These are phyloP conservation scores for Ptiloglossa arizonensis DNA, from an alignment of 1,140 invertebrate species.

Conservation along the genomic window DNA sequence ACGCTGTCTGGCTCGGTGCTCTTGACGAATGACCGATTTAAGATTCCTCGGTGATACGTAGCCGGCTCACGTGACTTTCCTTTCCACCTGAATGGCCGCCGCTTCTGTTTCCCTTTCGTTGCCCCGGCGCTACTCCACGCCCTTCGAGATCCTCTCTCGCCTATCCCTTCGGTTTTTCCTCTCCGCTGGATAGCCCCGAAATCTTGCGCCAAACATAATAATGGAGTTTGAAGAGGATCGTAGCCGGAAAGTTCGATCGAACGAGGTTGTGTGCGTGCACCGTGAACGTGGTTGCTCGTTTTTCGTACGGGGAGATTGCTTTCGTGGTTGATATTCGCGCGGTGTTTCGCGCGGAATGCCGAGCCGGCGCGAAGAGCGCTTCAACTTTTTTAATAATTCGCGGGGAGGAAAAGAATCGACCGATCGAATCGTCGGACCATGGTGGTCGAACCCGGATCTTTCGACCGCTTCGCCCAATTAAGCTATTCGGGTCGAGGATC, in stretches of 20 bases:
- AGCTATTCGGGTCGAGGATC: too few relatives aligned
- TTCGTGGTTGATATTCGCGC: slow-evolving; percentile 44
- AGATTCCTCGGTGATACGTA: slow-evolving; percentile 51
- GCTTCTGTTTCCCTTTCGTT: slow-evolving; percentile 1
- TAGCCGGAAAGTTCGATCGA: slow-evolving; percentile 54
- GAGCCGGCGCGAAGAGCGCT: too few relatives aligned
- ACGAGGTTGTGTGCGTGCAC: not conserved
- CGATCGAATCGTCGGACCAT: too few relatives aligned
- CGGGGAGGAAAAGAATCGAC: too few relatives aligned
- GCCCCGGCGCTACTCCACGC: not conserved
- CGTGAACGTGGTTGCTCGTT: not conserved
- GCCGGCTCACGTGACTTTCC: slow-evolving; percentile 44
- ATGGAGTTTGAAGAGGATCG: slow-evolving; percentile 44
- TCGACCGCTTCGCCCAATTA: too few relatives aligned
- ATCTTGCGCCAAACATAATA: slow-evolving; percentile 51
- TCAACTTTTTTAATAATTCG: slow-evolving; percentile 10
- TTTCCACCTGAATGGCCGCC: slow-evolving; percentile 49
- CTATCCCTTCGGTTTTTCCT: not conserved
- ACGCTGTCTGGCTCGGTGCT: slow-evolving; percentile 42
- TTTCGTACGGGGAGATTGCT: slow-evolving; percentile 27
- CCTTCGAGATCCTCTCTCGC: too few relatives aligned
- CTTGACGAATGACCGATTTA: slow-evolving; percentile 67
- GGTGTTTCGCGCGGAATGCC: slow-evolving; percentile 22
- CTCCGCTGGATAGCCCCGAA: slow-evolving; percentile 26
- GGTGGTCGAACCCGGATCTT: too few relatives aligned